A percentile compares a stretch with the other conserved stretches of the same genome.
These are phyloP conservation scores for Alloplasta piceator DNA, from an alignment of 2,888 invertebrate species.

Conservation along the genomic window DNA sequence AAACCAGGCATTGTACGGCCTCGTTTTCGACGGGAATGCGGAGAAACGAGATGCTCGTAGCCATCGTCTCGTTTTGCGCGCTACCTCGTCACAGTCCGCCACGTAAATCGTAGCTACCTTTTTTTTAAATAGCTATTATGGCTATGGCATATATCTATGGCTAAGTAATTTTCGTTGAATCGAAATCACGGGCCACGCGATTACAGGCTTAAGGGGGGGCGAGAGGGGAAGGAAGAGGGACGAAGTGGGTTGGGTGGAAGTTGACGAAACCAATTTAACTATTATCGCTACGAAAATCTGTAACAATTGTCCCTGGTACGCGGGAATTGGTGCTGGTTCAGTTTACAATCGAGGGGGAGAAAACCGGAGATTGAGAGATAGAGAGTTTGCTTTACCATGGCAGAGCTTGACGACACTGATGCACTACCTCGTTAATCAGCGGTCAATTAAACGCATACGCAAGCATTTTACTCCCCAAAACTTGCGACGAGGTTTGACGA, in stretches of 20 bases:
- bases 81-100: conserved; percentile 30
- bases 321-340: conserved; percentile 65
- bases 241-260: conserved; percentile 62
- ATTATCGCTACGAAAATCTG: conserved; percentile 75
- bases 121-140: neutral
- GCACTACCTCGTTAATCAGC: conserved; percentile 9
- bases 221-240: no score
- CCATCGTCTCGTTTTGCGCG: conserved; percentile 41
- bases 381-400: neutral
- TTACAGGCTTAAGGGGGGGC: conserved; percentile 65
- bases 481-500: no score
- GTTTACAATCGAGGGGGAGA: conserved; percentile 56
- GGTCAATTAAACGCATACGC: neutral
- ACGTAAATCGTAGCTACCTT: neutral
- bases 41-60: conserved; percentile 32
- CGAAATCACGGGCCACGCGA: conserved; percentile 73
- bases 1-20: conserved; percentile 46
- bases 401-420: neutral
- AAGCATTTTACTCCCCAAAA: no score
- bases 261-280: conserved; percentile 78
- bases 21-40: conserved; percentile 36
- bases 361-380: conserved; percentile 11
- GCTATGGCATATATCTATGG: conserved; percentile 43
- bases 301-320: conserved; percentile 74
- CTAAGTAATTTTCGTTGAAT: conserved; percentile 72